Evolutionary conservation across 2,797 vertebrate genomes (phyloP), one percentile per base, ranked within the genome.

Genomic region (Hydrophis major): DNA sequence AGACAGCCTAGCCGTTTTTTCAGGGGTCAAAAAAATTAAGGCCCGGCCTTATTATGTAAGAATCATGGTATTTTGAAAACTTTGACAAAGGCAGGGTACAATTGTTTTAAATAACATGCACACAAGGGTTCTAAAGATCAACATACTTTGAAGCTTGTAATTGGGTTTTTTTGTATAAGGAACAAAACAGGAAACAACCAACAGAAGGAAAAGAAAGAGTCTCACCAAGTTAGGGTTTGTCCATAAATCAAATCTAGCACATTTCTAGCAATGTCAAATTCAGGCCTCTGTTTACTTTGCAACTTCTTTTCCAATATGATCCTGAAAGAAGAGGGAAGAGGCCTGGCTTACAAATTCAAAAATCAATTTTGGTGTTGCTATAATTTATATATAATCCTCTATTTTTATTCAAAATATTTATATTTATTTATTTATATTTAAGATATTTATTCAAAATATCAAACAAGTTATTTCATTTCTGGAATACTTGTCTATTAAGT

Each of bases 161-260:
- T 32, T 8, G 6, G 27, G 4, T 32, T 47, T n/a, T 50, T 22
- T 28, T 53, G 8, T 56, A 60, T 32, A 28, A 6, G 13, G 50
- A 88, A 57, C 8, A 74, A 55, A 88, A 12, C 42, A 25, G 37
- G 22, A 78, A 18, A 20, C 10, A n/a, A 50, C 13, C 66, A 47
- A 90, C 22, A 47, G 12, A 90, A 27, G 7, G 32, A 59, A 91
- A 27, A 13, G 66, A 66, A 27, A 25, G 32, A 1, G 0, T 6
- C 98, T 97, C 93, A 99, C 99, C 99, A 99, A 93, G 98, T 98
- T 93, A 99, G 95, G 0, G 98, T 99, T 95, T 99, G 99, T 94
- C 99, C 99, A 0, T 99, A 99, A 93, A 99, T 99, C 91, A 99
- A 98, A 66, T 99, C 98, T 94, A 99, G 98, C 60, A 99, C 98